Evolutionary conservation across 2,797 vertebrate genomes (phyloP).

Genomic region (Neosilurus hyrtlii): DNA sequence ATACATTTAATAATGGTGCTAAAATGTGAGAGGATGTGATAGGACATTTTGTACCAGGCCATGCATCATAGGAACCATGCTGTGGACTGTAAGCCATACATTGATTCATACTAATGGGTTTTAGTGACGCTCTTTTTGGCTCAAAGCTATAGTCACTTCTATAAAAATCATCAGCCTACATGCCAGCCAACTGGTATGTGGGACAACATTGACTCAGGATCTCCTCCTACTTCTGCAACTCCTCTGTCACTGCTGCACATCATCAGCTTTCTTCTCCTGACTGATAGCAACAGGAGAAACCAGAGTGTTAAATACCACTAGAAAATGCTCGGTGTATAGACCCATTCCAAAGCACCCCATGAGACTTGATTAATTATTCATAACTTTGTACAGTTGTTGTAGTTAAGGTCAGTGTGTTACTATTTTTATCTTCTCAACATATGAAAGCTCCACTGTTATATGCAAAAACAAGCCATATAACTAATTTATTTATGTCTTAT

Average conservation of each 20-base stretch:
- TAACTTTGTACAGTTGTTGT: constrained; percentile 46
- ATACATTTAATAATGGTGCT: neutral
- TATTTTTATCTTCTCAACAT: constrained; percentile 51
- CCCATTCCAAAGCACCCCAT: constrained; percentile 45
- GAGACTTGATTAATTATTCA: constrained; percentile 56
- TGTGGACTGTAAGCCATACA: neutral
- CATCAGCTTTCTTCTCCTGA: constrained; percentile 14
- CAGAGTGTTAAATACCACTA: constrained; percentile 42
- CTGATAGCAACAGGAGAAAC: constrained; percentile 17
- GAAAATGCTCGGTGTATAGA: constrained; percentile 46
- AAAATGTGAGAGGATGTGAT: neutral
- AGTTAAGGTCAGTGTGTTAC: constrained; percentile 56
- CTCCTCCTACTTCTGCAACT: constrained; percentile 26
- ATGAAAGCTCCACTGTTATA: constrained; percentile 45
- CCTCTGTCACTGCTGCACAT: constrained; percentile 9
- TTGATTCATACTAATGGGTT: constrained; percentile 59
- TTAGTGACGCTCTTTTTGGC: constrained; percentile 46
- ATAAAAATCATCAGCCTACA: constrained; percentile 36
- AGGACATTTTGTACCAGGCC: constrained; percentile 6
- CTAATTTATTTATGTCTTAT: constrained; percentile 29
- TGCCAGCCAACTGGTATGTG: constrained; percentile 65
- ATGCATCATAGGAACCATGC: constrained; percentile 18
- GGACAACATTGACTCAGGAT: constrained; percentile 57
- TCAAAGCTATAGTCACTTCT: neutral
- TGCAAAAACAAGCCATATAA: constrained; percentile 31